Percentiles rank a stretch among this genome's conserved stretches.
Evolutionary conservation across 2,888 invertebrate genomes (phyloP).

Genomic region (Apomyelois bistriatella): DNA sequence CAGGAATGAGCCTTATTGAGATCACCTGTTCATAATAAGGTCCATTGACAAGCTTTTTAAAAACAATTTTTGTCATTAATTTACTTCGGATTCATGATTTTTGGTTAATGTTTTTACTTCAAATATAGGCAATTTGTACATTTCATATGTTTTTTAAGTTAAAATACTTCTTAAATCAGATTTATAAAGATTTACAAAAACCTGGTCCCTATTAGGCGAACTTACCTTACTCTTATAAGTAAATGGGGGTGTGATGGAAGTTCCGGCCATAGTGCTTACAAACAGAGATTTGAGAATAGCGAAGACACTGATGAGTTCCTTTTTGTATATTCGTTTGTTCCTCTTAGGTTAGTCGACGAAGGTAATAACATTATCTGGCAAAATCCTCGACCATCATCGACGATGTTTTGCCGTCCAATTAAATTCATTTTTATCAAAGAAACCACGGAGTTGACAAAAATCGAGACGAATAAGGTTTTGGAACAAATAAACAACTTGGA

Average conservation of each 20-base stretch:
- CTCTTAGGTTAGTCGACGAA: slow-evolving; percentile 21
- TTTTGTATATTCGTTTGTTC: slow-evolving; percentile 24
- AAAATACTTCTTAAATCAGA: too few species aligned
- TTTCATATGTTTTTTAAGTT: too few species aligned
- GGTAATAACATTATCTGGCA: slow-evolving; percentile 21
- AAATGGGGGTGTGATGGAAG: slow-evolving; percentile 20
- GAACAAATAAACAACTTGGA: slow-evolving; percentile 14
- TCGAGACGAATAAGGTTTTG: slow-evolving; percentile 19
- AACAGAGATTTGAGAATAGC: slow-evolving; percentile 19
- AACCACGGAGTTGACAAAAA: slow-evolving; percentile 22
- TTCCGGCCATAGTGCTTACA: slow-evolving; percentile 24
- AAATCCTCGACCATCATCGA: slow-evolving; percentile 25
- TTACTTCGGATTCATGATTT: too few species aligned
- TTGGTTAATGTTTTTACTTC: too few species aligned
- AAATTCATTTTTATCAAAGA: slow-evolving; percentile 24
- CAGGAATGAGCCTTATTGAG: too few species aligned
- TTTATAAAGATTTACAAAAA: too few species aligned
- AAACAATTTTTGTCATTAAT: too few species aligned
- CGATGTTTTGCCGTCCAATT: slow-evolving; percentile 20
- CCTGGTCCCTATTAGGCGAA: too few species aligned
- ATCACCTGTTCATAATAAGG: too few species aligned
- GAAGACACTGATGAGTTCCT: slow-evolving; percentile 21
- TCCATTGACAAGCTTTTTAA: too few species aligned
- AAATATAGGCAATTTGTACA: too few species aligned
- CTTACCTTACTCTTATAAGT: slow-evolving; percentile 12